Evolutionary conservation across 2,113 vertebrate species (phyloP).

Genomic region (Capreolus pygargus): DNA sequence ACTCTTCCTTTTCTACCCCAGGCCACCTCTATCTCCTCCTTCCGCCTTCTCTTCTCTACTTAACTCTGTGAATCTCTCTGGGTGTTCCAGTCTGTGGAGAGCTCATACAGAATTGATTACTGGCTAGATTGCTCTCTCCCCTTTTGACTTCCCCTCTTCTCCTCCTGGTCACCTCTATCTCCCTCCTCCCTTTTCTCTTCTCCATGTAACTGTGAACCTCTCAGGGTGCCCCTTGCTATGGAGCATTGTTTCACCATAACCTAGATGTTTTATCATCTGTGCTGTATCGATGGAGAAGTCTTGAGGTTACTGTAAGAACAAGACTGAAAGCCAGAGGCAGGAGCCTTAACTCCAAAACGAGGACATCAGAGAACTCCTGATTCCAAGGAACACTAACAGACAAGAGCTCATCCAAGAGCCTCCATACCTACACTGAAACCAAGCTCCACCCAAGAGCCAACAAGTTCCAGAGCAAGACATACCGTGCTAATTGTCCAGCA

Average conservation of each 20-base stretch:
- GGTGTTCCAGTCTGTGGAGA: background rate
- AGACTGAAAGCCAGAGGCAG: background rate
- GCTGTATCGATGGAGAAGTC: background rate
- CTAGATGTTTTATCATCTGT: background rate
- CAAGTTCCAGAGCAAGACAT: background rate
- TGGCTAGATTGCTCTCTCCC: background rate
- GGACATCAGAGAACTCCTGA: background rate
- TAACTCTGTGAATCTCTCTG: background rate
- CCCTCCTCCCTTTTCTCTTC: background rate
- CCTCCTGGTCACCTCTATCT: background rate
- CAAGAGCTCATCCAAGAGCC: background rate
- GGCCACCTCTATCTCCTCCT: background rate
- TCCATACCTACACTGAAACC: background rate
- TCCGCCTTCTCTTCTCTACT: background rate
- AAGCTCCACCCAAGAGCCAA: background rate
- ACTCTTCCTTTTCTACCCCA: background rate
- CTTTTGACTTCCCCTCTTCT: background rate
- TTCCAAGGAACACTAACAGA: background rate
- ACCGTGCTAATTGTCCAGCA: background rate
- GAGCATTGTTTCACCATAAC: background rate
- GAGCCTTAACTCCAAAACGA: background rate
- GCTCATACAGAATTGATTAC: background rate
- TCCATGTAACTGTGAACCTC: background rate
- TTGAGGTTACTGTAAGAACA: background rate
- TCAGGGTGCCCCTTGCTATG: background rate